Evolutionary conservation across 2,888 invertebrate species (phyloP), one percentile per base, ranked within the genome.

Genomic region (Pheosia gnoma): DNA sequence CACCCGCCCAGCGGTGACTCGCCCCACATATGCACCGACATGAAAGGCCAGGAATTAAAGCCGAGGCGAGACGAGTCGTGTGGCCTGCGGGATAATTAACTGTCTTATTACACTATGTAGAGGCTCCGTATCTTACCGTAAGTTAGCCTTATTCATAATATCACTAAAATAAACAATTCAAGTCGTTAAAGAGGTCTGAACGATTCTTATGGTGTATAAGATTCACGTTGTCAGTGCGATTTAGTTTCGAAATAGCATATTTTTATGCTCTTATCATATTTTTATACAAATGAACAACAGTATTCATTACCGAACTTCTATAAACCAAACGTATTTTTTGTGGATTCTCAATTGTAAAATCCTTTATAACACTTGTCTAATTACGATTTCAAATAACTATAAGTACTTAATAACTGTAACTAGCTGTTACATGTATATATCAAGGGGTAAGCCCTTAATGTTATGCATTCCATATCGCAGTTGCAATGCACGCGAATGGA

Each of bases 11-110:
- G 95, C 0, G 99, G 98, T 43, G 96, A 95, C 88, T 99, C 99
- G 36, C 99, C 99, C 99, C 99, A 99, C 85, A 97, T 98, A 90
- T 99, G 99, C 66, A 98, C 99, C 57, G 99, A 98, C 99, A 99
- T 99, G 93, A 99, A 99, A 61, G 99, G 99, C 99, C 99, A 99
- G 78, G 98, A 97, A 85, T 96, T 97, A 94, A 99, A 99, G 54
- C 99, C 99, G 59, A 97, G 95, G 59, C 97, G 95, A 10, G 98
- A 98, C 58, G 96, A 95, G 89, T 99, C 99, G 81, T 98, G 97
- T 10, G 96, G 95, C 81, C 98, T 95, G 84, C 39, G 72, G 75
- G 74, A 76, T 80, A 81, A 79, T 80, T 79, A 82, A 79, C 79
- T 77, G 70, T 75, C 71, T 85, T 80, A 84, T 83, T 81, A 80